phyloP scores from a whole-genome alignment of 1,140 invertebrate species.

The Diploscapter pachys region DNA sequence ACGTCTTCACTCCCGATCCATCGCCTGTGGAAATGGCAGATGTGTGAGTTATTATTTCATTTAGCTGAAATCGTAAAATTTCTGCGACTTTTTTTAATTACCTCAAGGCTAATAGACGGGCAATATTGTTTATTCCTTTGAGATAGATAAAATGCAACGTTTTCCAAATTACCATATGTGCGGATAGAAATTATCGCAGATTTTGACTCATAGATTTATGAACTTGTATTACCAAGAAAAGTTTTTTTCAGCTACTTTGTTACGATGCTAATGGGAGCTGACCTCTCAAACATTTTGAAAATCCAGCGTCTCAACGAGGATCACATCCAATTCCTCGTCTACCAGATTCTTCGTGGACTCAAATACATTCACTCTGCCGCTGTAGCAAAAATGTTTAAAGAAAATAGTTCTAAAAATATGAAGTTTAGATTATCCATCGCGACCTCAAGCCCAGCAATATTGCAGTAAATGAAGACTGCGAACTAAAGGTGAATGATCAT shows the following conservation, averaged over 20 bases:
- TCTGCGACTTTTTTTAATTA: not conserved
- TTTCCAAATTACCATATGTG: too few species aligned
- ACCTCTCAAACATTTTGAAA: conserved; percentile 94
- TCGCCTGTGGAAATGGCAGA: conserved; percentile 78
- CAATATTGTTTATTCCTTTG: too few species aligned
- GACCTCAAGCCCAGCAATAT: conserved; percentile 98
- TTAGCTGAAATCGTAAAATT: conserved; percentile 7
- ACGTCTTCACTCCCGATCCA: conserved; percentile 80
- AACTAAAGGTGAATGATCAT: conserved; percentile 71
- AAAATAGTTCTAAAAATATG: conserved; percentile 65
- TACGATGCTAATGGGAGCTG: conserved; percentile 95
- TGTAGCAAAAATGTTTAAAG: conserved; percentile 85
- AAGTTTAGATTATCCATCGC: conserved; percentile 81
- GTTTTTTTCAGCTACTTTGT: conserved; percentile 76
- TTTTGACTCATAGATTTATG: not conserved
- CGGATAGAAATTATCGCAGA: too few species aligned
- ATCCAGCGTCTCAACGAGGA: conserved; percentile 94
- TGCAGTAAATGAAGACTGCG: conserved; percentile 98
- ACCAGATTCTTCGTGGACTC: conserved; percentile 92
- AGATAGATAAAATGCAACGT: too few species aligned
- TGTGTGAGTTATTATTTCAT: conserved; percentile 67
- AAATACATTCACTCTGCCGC: conserved; percentile 65
- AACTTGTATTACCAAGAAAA: conserved; percentile 1
- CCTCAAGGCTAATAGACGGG: too few species aligned
- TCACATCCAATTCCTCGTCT: conserved; percentile 96